phyloP scores from a whole-genome alignment of 1,140 invertebrate species.

The Venturia canescens region DNA sequence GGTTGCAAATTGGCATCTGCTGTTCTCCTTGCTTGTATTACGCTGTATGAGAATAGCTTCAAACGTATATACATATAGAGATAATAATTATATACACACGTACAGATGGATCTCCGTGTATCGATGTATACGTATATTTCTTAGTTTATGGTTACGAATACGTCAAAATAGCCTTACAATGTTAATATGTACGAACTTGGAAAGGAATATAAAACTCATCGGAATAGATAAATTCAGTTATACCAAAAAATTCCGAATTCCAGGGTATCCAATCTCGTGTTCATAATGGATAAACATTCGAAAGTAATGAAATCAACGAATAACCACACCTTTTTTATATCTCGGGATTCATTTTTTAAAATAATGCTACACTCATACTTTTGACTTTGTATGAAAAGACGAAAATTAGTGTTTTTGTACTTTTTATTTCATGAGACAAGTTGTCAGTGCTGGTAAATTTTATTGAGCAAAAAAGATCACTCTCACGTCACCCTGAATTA shows the following conservation, averaged over 20 bases:
- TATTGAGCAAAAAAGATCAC: not conserved
- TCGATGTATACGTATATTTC: not conserved
- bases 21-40: slow-evolving; percentile 22
- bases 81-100: no score
- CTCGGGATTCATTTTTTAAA: no score
- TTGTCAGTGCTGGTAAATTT: not conserved
- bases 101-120: no score
- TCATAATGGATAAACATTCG: no score
- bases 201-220: not conserved
- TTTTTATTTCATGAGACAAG: not conserved
- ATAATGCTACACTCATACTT: no score
- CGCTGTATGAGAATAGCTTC: not conserved
- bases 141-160: slow-evolving; percentile 10
- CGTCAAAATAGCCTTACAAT: not conserved
- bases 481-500: slow-evolving; percentile 30
- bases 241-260: no score
- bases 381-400: not conserved
- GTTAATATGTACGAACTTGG: not conserved
- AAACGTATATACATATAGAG: not conserved
- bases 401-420: not conserved
- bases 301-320: no score
- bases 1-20: slow-evolving; percentile 35
- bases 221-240: not conserved
- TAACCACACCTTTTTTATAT: no score
- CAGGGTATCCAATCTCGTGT: no score